Conservation (phyloP, 2,113 vertebrate genomes). For the Epinephelus moara region DNA sequence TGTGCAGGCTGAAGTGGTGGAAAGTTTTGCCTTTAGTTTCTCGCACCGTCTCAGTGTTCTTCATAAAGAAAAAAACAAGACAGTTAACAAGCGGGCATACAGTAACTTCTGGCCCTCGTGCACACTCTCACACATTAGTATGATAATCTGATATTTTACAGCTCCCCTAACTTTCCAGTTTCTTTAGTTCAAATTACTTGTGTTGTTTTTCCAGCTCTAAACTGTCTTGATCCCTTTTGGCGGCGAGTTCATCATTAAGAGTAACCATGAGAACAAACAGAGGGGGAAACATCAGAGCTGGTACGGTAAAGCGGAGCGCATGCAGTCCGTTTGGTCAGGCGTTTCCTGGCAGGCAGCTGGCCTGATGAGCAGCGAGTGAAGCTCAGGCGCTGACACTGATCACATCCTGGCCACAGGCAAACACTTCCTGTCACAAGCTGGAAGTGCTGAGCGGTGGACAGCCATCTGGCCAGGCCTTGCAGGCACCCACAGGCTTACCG, state of each 20-base stretch:
- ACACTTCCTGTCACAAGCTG: constrained; percentile 60
- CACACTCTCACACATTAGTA: neutral
- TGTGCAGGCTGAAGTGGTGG: neutral
- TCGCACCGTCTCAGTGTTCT: neutral
- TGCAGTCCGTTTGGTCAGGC: neutral
- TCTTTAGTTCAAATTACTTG: neutral
- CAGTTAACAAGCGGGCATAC: neutral
- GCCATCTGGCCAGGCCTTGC: constrained; percentile 57
- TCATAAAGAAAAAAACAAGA: neutral
- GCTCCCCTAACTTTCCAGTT: neutral
- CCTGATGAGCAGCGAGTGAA: constrained; percentile 46
- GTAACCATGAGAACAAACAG: constrained; percentile 42
- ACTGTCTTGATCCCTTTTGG: constrained; percentile 24
- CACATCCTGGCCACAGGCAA: constrained; percentile 64
- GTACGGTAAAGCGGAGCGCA: neutral
- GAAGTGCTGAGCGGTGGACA: constrained; percentile 41
- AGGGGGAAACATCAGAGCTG: constrained; percentile 16
- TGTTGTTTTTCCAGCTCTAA: constrained; percentile 15
- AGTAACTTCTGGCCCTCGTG: neutral
- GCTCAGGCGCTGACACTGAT: constrained; percentile 53
- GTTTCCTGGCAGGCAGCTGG: constrained; percentile 48
- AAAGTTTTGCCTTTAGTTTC: neutral
- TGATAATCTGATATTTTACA: neutral
- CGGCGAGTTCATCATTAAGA: constrained; percentile 43
- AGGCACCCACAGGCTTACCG: constrained; percentile 29